Evolutionary conservation across 2,888 invertebrate species (phyloP), one percentile per base, ranked within the genome.

Genomic region (Sminthurides aquaticus): DNA sequence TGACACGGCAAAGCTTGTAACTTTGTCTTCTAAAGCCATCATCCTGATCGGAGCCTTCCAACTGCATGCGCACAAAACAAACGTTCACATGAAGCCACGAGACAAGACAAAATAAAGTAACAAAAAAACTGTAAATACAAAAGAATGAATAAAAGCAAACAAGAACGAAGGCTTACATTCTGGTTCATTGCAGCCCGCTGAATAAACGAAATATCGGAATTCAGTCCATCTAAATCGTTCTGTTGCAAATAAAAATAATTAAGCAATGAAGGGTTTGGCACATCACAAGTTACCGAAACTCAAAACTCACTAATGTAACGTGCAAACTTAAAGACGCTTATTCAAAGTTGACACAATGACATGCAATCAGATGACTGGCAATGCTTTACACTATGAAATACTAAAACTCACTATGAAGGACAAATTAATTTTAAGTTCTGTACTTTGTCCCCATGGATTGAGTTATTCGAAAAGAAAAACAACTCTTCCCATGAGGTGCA

Each of bases 1-100:
- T 86, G 67, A 97, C 91, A 71, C 93, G 86, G 77, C 92, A 92
- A 29, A 91, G 79, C 2, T 73, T 75, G 57, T 70, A 73, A 59
- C 73, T 75, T 56, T 71, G 69, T 43, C 74, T 61, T 64, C 73
- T 62, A 25, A 67, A 68, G 8, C 68, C 67, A 48, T 73, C 75
- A 28, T 74, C 74, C 24, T 71, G 69, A 62, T 75, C 72, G 22
- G 73, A 74, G 11, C 67, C 68, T 20, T 75, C 75, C 66, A 63
- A 67, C 73, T 74, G 57, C 20, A 63, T 27, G 18, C 15, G 43
- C 3, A 2, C 34, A 55, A 57, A 56, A n/a, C 8, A n/a, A 60
- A 54, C 20, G 8, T 60, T 54, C 11, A n/a, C 15, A 56, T 43
- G 52, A 3, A 27, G 49, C 3, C 3, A 62, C 52, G 20, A 15